A percentile compares a stretch with the other conserved stretches of the same genome.
These are phyloP conservation scores for Tribolium madens DNA, from an alignment of 1,140 invertebrate species.

Conservation along the genomic window DNA sequence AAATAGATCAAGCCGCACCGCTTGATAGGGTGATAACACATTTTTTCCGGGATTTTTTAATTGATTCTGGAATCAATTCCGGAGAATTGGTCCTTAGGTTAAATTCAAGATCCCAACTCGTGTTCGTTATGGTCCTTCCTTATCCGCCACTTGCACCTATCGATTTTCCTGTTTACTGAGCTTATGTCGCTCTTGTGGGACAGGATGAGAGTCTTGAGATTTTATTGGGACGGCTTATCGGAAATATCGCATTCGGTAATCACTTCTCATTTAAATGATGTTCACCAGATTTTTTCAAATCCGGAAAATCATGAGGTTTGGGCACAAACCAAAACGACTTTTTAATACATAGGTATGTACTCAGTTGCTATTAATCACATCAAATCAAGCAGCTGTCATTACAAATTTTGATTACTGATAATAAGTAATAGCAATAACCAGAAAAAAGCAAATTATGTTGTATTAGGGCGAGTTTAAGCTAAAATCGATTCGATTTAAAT, in stretches of 20 bases:
- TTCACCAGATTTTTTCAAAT: conserved; percentile 4
- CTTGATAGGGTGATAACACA: conserved; percentile 21
- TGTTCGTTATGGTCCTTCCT: conserved; percentile 35
- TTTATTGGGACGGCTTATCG: conserved; percentile 28
- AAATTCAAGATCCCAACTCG: conserved; percentile 26
- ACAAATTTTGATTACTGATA: not conserved
- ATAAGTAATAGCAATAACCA: not conserved
- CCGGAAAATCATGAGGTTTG: not conserved
- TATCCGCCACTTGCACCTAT: conserved; percentile 45
- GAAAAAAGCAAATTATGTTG: not conserved
- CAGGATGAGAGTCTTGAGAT: conserved; percentile 32
- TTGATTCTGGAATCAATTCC: conserved; percentile 17
- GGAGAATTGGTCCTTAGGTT: conserved; percentile 18
- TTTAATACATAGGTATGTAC: not conserved
- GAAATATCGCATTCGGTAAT: conserved; percentile 31
- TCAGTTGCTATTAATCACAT: not conserved
- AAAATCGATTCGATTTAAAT: not conserved
- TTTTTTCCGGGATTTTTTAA: conserved; percentile 1
- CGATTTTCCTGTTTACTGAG: conserved; percentile 38
- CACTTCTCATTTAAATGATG: conserved; percentile 30
- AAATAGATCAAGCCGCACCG: conserved; percentile 20
- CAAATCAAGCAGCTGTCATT: not conserved
- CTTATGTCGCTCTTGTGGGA: conserved; percentile 41
- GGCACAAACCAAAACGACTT: not conserved
- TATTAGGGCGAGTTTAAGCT: not conserved